These are phyloP conservation scores for Synodontis membranacea DNA, from an alignment of 2,113 vertebrate species.

Conservation along the genomic window DNA sequence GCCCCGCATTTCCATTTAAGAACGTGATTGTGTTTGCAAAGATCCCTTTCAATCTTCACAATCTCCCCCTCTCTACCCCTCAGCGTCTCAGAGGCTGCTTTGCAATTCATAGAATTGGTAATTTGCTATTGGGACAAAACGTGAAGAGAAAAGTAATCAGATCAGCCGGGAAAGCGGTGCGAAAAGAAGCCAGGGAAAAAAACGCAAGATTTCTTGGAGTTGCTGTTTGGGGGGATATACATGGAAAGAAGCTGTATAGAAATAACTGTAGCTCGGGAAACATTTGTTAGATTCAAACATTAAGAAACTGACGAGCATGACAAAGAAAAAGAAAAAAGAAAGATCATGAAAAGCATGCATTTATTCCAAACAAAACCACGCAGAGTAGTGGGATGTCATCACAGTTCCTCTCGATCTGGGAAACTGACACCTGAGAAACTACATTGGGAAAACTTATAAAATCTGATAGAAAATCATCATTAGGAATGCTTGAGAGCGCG, in stretches of 20 bases:
- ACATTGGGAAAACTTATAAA: too few relatives aligned
- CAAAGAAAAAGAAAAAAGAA: background rate
- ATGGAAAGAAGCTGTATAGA: constrained; percentile 63
- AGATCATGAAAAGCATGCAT: background rate
- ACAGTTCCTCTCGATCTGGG: background rate
- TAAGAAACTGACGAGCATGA: background rate
- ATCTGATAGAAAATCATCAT: background rate
- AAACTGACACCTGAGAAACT: background rate
- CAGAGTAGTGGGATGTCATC: background rate
- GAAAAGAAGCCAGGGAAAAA: constrained; percentile 69
- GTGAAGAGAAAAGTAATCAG: constrained; percentile 90
- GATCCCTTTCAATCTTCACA: constrained; percentile 84
- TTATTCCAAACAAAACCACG: constrained; percentile 4
- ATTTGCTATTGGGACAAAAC: constrained; percentile 90
- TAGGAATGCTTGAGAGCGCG: background rate
- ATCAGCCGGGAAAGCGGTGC: constrained; percentile 76
- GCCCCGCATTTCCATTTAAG: constrained; percentile 86
- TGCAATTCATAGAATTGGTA: constrained; percentile 92
- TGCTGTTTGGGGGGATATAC: constrained; percentile 58
- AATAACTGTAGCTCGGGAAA: constrained; percentile 37
- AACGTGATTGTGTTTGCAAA: constrained; percentile 89
- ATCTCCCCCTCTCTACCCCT: constrained; percentile 75
- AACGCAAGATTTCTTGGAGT: constrained; percentile 69
- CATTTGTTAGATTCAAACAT: constrained; percentile 38
- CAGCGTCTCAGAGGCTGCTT: constrained; percentile 83